Evolutionary conservation across 2,797 vertebrate genomes (phyloP), one percentile per base, ranked within the genome.

Genomic region (Brachymystax lenok): DNA sequence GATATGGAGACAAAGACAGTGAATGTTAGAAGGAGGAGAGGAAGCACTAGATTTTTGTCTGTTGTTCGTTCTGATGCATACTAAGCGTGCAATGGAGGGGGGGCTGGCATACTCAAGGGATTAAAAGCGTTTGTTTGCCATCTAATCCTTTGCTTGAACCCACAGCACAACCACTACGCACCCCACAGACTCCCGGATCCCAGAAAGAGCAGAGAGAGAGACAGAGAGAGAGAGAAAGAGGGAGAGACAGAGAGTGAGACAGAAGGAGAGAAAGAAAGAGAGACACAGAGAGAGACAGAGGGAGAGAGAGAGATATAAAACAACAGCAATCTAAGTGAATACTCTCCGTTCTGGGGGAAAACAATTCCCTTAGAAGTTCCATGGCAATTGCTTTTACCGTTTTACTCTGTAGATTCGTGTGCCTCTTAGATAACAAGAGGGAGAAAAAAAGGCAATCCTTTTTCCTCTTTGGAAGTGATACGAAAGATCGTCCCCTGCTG

Each of bases 131-230:
- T 85, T 86, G 81, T 77, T 87, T 83, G 79, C 79, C 77, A 77
- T 87, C 77, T 84, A 86, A 86, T 87, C 80, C 80, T 82, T 71
- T 72, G 83, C 75, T 70, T 77, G 71, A 81, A 82, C 82, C 75
- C 13, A 70, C 71, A 46, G 40, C 40, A 74, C 79, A 76, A 81
- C 76, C 67, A 80, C 81, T 74, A 76, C 79, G 80, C 69, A 81
- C 84, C 81, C 80, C 72, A 21, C 56, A 59, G 19, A 59, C 56
- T 59, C 56, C n/a, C 40, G 10, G 40, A 46, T 81, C 74, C 67
- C 63, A 71, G n/a, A 71, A 61, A 71, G 70, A 78, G 75, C 46
- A n/a, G 10, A 3, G 59, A 24, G 59, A 3, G 59, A 63, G 3
- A 63, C 8, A 27, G n/a, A 17, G 7, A 67, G 73, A 27, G 69